phyloP scores from a whole-genome alignment of 2,888 invertebrate species.

The Idaea straminata region DNA sequence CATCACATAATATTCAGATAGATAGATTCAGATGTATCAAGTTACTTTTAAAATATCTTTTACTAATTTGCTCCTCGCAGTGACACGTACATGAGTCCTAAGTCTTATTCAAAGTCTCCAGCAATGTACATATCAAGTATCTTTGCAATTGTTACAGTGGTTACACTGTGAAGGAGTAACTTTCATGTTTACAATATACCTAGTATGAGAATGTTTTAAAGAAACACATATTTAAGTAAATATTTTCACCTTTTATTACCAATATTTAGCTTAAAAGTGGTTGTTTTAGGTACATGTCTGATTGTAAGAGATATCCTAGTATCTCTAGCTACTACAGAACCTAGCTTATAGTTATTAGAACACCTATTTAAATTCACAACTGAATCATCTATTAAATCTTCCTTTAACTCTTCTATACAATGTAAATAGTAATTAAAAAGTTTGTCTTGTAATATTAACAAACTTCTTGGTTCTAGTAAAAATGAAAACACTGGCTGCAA shows the following conservation, averaged over 20 bases:
- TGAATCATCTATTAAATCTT: constrained; percentile 82
- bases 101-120: no score
- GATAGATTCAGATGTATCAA: no score
- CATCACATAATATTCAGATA: no score
- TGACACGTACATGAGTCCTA: no score
- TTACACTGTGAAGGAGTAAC: no score
- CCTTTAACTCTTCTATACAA: constrained; percentile 86
- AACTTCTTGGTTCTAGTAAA: constrained; percentile 91
- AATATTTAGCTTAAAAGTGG: constrained; percentile 85
- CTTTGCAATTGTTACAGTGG: no score
- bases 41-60: no score
- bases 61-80: no score
- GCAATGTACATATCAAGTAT: no score
- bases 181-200: no score
- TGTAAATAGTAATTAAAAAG: constrained; percentile 93
- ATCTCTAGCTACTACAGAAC: constrained; percentile 79
- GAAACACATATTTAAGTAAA: constrained; percentile 13
- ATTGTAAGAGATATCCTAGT: constrained; percentile 95
- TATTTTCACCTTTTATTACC: constrained; percentile 58
- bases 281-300: constrained; percentile 94
- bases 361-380: constrained; percentile 85
- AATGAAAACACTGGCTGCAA: constrained; percentile 83
- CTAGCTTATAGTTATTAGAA: constrained; percentile 74
- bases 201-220: not conserved
- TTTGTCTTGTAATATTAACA: constrained; percentile 90